These are phyloP conservation scores for Schizothorax lantsangensis DNA, from an alignment of 2,797 vertebrate species.

Conservation along the genomic window DNA sequence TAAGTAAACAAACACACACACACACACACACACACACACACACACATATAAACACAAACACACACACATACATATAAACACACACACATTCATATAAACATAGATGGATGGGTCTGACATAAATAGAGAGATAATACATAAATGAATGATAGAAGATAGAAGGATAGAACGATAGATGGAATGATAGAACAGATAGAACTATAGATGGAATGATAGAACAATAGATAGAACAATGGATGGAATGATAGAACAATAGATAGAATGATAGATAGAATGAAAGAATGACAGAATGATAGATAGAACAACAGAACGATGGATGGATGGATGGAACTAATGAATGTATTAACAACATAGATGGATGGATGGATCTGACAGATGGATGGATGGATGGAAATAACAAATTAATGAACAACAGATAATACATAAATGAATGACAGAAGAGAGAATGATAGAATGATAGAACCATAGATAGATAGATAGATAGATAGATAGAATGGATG, in stretches of 20 bases:
- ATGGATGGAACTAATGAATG: too few relatives aligned
- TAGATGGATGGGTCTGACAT: background rate
- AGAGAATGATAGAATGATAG: background rate
- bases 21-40: background rate
- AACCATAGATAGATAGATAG: background rate
- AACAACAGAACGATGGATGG: background rate
- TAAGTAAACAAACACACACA: conserved; percentile 62
- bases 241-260: background rate
- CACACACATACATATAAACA: conserved; percentile 17
- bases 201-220: background rate
- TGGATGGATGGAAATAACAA: background rate
- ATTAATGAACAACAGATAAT: too few relatives aligned
- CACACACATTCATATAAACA: background rate
- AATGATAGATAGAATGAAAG: too few relatives aligned
- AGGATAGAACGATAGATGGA: conserved; percentile 12
- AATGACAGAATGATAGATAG: background rate
- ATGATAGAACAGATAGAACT: background rate
- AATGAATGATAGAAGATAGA: background rate
- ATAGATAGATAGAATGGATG: background rate
- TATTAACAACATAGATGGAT: too few relatives aligned
- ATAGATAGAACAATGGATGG: background rate
- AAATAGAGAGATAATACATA: background rate
- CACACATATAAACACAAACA: background rate
- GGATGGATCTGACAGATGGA: too few relatives aligned
- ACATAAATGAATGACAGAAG: background rate